These are phyloP conservation scores for Napeogenes inachia DNA, from an alignment of 2,888 invertebrate species.

Conservation along the genomic window DNA sequence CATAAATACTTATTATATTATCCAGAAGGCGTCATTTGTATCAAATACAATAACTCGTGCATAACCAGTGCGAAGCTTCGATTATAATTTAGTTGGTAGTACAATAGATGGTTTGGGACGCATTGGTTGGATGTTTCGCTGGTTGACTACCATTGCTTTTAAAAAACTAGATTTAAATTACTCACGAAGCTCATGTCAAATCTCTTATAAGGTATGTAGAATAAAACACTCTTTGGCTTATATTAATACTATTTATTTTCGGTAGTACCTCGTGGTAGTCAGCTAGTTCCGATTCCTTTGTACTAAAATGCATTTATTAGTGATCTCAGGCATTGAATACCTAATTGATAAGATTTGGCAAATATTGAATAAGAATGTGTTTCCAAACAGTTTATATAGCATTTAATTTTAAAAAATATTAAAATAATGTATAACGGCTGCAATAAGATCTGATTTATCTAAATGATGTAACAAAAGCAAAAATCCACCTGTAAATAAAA, in stretches of 20 bases:
- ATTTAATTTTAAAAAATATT: slow-evolving; percentile 26
- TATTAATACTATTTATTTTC: slow-evolving; percentile 6
- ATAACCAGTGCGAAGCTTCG: slow-evolving; percentile 53
- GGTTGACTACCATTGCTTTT: slow-evolving; percentile 24
- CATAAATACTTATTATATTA: slow-evolving; percentile 53
- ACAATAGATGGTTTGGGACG: slow-evolving; percentile 25
- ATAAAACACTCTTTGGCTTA: slow-evolving; percentile 8
- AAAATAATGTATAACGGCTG: slow-evolving; percentile 15
- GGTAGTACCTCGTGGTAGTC: slow-evolving; percentile 23
- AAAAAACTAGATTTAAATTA: slow-evolving; percentile 3
- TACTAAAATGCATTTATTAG: slow-evolving; percentile 66
- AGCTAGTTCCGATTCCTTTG: slow-evolving; percentile 31
- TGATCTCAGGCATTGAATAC: slow-evolving; percentile 65
- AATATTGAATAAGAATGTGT: slow-evolving; percentile 33
- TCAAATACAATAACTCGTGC: slow-evolving; percentile 65
- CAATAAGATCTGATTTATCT: slow-evolving; percentile 11
- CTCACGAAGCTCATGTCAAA: slow-evolving; percentile 1
- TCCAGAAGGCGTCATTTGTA: slow-evolving; percentile 65
- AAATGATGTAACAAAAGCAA: slow-evolving; percentile 4
- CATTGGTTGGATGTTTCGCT: slow-evolving; percentile 18
- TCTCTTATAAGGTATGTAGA: slow-evolving; percentile 7
- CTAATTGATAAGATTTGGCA: slow-evolving; percentile 40
- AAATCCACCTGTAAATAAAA: slow-evolving; percentile 19
- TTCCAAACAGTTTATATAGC: slow-evolving; percentile 29
- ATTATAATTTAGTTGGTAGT: slow-evolving; percentile 44